phyloP scores from a whole-genome alignment of 2,888 invertebrate species.

The Stenodera caucasica region DNA sequence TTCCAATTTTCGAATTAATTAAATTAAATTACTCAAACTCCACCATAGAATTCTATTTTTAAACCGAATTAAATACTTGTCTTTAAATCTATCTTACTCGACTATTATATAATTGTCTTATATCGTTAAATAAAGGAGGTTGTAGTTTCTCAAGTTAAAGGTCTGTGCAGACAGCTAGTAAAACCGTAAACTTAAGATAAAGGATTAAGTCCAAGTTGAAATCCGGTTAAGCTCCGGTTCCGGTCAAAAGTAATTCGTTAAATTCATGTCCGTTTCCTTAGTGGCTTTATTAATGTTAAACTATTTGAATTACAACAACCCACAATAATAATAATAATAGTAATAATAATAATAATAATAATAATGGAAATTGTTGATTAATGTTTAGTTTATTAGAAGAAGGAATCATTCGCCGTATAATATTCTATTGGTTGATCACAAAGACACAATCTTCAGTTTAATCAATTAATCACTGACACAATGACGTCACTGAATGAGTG shows the following conservation, averaged over 20 bases:
- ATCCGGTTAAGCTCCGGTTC: constrained; percentile 47
- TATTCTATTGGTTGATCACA: constrained; percentile 30
- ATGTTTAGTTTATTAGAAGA: constrained; percentile 2
- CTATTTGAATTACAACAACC: constrained; percentile 21
- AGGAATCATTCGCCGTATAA: constrained; percentile 33
- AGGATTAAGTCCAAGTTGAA: constrained; percentile 42
- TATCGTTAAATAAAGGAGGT: constrained; percentile 23
- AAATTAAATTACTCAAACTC: no score
- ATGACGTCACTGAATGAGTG: constrained; percentile 46
- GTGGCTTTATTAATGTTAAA: constrained; percentile 20
- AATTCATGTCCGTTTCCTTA: constrained; percentile 28
- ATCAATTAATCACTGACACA: constrained; percentile 45
- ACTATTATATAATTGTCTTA: constrained; percentile 39
- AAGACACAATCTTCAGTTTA: constrained; percentile 19
- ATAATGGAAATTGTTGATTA: constrained; percentile 5
- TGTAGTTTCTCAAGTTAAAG: constrained; percentile 40
- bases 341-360: no score
- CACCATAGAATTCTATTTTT: no score
- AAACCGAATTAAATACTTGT: no score
- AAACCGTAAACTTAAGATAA: constrained; percentile 43
- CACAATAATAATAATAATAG: no score
- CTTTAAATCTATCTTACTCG: no score
- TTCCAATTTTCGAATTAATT: neutral
- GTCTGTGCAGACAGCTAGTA: constrained; percentile 34
- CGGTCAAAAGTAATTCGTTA: constrained; percentile 43